Percentiles rank a stretch among this genome's conserved stretches.
Conservation (phyloP, 2,888 invertebrate genomes). For the Teinopalpus imperialis region DNA sequence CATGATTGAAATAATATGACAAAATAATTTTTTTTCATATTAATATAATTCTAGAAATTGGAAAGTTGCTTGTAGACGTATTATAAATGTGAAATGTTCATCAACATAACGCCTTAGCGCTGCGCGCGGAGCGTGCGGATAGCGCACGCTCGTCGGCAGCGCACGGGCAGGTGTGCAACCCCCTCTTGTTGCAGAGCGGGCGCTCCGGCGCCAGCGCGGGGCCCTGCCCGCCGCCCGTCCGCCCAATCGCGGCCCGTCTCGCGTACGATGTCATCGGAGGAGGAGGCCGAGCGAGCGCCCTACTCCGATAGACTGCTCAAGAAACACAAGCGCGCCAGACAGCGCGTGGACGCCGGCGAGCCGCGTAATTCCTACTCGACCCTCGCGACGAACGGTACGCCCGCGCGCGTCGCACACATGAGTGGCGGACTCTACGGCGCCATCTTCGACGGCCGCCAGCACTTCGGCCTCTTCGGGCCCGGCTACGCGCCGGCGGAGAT, state of each 20-base stretch:
- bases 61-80: slow-evolving; percentile 42
- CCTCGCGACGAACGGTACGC: slow-evolving; percentile 81
- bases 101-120: slow-evolving; percentile 18
- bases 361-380: slow-evolving; percentile 94
- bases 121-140: slow-evolving; percentile 25
- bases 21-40: too few species aligned
- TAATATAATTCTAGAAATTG: slow-evolving; percentile 31
- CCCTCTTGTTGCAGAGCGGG: slow-evolving; percentile 77
- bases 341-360: slow-evolving; percentile 98
- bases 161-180: slow-evolving; percentile 73
- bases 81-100: too few species aligned
- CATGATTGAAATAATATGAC: too few species aligned
- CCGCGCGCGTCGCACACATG: slow-evolving; percentile 88
- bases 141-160: slow-evolving; percentile 39
- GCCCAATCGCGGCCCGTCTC: slow-evolving; percentile 91
- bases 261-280: slow-evolving; percentile 98
- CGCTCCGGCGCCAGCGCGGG: slow-evolving; percentile 78
- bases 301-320: slow-evolving; percentile 95
- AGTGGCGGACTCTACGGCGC: slow-evolving; percentile 94
- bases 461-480: slow-evolving; percentile 91
- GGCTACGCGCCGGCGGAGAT: slow-evolving; percentile 95
- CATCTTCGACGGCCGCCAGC: slow-evolving; percentile 91
- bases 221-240: slow-evolving; percentile 84
- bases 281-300: slow-evolving; percentile 97
- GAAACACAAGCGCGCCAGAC: slow-evolving; percentile 96